phyloP scores from a whole-genome alignment of 2,888 invertebrate genomes.

The Leptopilina syphax region DNA sequence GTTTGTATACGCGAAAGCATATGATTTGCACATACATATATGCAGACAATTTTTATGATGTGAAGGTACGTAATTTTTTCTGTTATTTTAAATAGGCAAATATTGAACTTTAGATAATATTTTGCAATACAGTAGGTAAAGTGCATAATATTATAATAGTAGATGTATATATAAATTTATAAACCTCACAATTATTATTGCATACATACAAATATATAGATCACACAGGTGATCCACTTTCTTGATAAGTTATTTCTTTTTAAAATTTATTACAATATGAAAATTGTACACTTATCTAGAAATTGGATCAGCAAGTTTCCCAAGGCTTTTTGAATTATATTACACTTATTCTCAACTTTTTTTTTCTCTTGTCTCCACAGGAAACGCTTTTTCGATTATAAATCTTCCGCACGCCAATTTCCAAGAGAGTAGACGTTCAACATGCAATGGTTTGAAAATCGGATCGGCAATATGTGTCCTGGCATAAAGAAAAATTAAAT shows the following conservation, averaged over 20 bases:
- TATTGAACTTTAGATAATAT: too few species aligned
- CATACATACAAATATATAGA: background rate
- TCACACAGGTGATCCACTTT: background rate
- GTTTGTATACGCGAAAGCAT: too few species aligned
- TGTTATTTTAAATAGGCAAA: too few species aligned
- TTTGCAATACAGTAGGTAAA: too few species aligned
- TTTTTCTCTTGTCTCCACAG: background rate
- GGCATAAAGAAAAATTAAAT: too few species aligned
- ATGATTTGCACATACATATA: too few species aligned
- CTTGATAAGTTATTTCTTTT: background rate
- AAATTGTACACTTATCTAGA: constrained; percentile 5
- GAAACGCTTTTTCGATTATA: constrained; percentile 3
- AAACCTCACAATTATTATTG: background rate
- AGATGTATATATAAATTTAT: background rate
- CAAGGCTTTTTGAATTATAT: constrained; percentile 11
- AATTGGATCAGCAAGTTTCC: background rate
- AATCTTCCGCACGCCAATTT: constrained; percentile 6
- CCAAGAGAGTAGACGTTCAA: background rate
- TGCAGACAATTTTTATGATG: too few species aligned
- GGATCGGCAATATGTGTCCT: background rate
- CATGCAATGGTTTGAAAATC: background rate
- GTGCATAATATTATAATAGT: too few species aligned
- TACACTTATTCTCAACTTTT: constrained; percentile 9
- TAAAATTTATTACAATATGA: constrained; percentile 3
- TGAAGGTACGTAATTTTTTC: too few species aligned